Conservation (phyloP, 53 echinoderm and acorn worm genomes). For the Temnopleurus reevesii region DNA sequence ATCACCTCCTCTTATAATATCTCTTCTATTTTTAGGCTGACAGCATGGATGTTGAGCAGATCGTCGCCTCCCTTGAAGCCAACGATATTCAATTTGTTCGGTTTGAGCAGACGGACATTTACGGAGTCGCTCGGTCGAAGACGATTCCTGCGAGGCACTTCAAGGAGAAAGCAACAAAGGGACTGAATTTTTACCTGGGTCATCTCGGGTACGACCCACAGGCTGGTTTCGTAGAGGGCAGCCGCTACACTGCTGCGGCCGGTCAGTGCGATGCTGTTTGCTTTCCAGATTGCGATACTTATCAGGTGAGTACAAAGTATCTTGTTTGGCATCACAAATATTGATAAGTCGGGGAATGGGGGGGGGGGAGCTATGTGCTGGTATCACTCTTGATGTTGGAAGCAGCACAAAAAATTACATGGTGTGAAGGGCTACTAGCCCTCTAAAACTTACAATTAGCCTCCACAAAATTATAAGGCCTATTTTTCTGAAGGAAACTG, state of each 20-base stretch:
- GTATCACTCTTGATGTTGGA: no score
- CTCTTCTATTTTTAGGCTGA: no score
- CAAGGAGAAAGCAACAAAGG: slow-evolving; percentile 59
- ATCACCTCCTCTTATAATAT: no score
- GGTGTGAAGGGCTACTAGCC: no score
- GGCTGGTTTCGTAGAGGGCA: slow-evolving; percentile 45
- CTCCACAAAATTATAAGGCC: no score
- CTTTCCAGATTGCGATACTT: slow-evolving; percentile 63
- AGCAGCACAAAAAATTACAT: no score
- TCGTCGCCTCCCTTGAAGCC: slow-evolving; percentile 24
- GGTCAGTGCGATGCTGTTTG: slow-evolving; percentile 55
- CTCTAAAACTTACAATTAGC: no score
- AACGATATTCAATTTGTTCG: slow-evolving; percentile 57
- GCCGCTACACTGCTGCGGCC: slow-evolving; percentile 52
- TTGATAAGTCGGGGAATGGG: no score
- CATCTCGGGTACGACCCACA: slow-evolving; percentile 63
- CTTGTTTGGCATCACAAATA: no score
- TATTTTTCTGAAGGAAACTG: no score
- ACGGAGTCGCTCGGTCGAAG: slow-evolving; percentile 66
- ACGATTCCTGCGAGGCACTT: slow-evolving; percentile 71
- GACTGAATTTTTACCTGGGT: slow-evolving; percentile 61
- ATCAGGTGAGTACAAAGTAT: no score
- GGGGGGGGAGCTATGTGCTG: no score
- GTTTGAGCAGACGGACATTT: slow-evolving; percentile 64
- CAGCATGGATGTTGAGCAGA: slow-evolving; percentile 38